Percentiles rank a stretch among this genome's conserved stretches.
These are phyloP conservation scores for Daktulosphaira vitifoliae DNA, from an alignment of 1,140 invertebrate genomes.

Conservation along the genomic window DNA sequence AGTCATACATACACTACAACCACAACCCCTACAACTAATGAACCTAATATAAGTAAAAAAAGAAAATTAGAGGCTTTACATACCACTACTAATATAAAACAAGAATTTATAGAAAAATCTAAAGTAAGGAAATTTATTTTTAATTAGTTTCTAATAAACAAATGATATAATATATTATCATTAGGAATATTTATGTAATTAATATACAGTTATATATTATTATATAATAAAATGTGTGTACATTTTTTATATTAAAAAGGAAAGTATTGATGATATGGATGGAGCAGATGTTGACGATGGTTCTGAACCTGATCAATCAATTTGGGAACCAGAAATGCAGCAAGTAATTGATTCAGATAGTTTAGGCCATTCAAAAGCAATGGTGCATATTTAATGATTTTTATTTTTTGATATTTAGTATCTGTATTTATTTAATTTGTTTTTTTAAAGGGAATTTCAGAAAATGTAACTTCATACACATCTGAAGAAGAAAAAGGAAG, in stretches of 20 bases:
- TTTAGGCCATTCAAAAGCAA: not conserved
- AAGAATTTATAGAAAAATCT: constrained; percentile 4
- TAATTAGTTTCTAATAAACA: too few relatives aligned
- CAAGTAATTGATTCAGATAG: constrained; percentile 3
- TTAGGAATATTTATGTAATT: too few relatives aligned
- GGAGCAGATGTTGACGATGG: constrained; percentile 35
- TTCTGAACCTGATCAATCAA: constrained; percentile 38
- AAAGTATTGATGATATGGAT: constrained; percentile 18
- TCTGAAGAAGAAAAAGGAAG: constrained; percentile 5
- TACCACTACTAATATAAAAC: constrained; percentile 28
- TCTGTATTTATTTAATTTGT: not conserved
- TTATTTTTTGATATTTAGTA: not conserved
- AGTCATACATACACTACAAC: constrained; percentile 1
- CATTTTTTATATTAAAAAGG: not conserved
- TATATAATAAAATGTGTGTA: too few relatives aligned
- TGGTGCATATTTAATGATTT: constrained; percentile 1
- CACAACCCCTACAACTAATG: not conserved
- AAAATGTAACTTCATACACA: not conserved
- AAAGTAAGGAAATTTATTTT: not conserved
- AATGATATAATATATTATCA: too few relatives aligned
- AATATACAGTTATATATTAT: too few relatives aligned
- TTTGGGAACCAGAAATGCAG: constrained; percentile 29
- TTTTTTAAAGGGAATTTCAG: not conserved
- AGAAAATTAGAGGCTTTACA: constrained; percentile 36
- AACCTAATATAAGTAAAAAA: constrained; percentile 34